These are phyloP conservation scores for Seira ritae DNA, from an alignment of 2,888 invertebrate genomes.

Conservation along the genomic window DNA sequence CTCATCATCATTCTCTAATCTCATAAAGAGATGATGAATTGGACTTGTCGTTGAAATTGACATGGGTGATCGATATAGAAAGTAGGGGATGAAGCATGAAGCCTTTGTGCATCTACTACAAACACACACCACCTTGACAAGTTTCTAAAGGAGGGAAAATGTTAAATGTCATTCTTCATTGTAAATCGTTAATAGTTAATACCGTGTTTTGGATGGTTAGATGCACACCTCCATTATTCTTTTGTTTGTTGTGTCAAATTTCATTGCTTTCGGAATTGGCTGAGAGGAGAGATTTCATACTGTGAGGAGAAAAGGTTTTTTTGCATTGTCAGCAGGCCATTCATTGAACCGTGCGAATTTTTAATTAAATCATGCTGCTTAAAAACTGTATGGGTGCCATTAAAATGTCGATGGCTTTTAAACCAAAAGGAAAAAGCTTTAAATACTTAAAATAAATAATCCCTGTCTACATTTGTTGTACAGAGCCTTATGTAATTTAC, in stretches of 20 bases:
- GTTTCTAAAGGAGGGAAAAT: not conserved
- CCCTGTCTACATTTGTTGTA: too few species aligned
- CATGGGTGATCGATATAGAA: not conserved
- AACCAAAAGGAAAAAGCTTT: too few species aligned
- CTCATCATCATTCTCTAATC: not conserved
- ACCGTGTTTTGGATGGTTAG: not conserved
- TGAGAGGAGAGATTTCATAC: not conserved
- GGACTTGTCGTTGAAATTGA: not conserved
- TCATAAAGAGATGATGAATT: not conserved
- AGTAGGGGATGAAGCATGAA: too few species aligned
- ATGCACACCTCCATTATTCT: not conserved
- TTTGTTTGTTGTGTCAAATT: constrained; percentile 10
- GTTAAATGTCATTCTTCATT: not conserved
- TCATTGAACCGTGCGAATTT: constrained; percentile 1
- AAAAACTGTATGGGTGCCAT: constrained; percentile 2
- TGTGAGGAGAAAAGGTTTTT: not conserved
- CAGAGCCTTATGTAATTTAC: too few species aligned
- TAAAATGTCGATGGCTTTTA: not conserved
- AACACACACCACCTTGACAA: not conserved
- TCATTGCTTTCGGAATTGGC: not conserved
- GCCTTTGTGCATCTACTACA: too few species aligned
- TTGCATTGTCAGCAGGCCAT: not conserved
- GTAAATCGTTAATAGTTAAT: not conserved
- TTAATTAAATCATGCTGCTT: constrained; percentile 15
- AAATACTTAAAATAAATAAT: too few species aligned